These are phyloP conservation scores for Nilaparvata lugens DNA, from an alignment of 1,140 invertebrate genomes.

Conservation along the genomic window DNA sequence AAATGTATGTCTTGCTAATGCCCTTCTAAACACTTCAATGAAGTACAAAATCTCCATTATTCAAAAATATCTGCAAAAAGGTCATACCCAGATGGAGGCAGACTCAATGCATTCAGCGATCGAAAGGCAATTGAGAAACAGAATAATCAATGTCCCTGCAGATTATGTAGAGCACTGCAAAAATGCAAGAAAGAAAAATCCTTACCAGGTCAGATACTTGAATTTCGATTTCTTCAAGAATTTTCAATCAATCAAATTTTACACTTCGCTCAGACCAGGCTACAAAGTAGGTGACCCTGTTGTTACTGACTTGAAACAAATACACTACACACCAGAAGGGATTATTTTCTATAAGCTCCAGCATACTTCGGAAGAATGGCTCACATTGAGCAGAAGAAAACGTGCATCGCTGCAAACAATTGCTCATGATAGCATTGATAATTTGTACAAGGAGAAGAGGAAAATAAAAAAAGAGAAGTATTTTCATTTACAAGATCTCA, in stretches of 20 bases:
- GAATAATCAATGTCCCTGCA: constrained; percentile 19
- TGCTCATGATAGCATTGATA: background rate
- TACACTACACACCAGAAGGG: constrained; percentile 20
- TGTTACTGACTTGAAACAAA: constrained; percentile 13
- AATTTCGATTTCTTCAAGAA: constrained; percentile 11
- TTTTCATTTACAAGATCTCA: constrained; percentile 11
- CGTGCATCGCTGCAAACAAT: background rate
- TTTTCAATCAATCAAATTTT: constrained; percentile 9
- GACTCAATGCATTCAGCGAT: constrained; percentile 33
- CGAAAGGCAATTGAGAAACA: constrained; percentile 12
- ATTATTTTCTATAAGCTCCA: constrained; percentile 20
- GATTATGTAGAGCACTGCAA: constrained; percentile 15
- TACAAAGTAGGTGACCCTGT: constrained; percentile 8
- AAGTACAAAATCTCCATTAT: constrained; percentile 27
- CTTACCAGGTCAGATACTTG: constrained; percentile 16
- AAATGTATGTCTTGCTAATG: constrained; percentile 31
- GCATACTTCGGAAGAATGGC: constrained; percentile 7
- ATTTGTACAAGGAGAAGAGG: constrained; percentile 8
- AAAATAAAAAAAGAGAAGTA: constrained; percentile 14
- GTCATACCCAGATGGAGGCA: constrained; percentile 37
- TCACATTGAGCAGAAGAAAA: constrained; percentile 1
- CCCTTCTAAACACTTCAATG: constrained; percentile 25
- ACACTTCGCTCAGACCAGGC: constrained; percentile 14
- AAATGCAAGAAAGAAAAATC: constrained; percentile 12
- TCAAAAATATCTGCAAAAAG: constrained; percentile 36